Base-by-base conservation (phyloP, 2,888 invertebrate genomes). In the Diloba caeruleocephala region DNA sequence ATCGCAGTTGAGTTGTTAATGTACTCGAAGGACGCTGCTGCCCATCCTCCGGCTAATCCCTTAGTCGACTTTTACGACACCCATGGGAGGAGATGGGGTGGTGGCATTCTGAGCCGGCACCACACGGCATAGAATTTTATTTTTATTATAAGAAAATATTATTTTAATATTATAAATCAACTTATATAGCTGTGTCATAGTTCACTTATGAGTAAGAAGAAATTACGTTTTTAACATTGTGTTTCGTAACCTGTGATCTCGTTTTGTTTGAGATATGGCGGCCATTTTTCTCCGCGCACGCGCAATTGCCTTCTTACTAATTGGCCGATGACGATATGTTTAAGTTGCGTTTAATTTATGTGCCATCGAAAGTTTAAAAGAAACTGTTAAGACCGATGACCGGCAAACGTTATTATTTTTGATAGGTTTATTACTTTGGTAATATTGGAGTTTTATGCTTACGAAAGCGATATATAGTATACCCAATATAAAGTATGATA, bases 211-310 rank as follows among this genome's bases (percentile, higher is more conserved):
- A 13, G 38, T 42, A 43, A 55, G 37, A 44, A 54, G 43, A 51
- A 51, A 65, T 43, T 25, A 17, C 25, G 13, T 34, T 68, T 54
- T 58, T 64, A 57, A 39, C 39, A 54, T 21, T 0, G 12, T 44
- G 28, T 52, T 42, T 48, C 58, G 59, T 51, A 62, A 61, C 57
- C 66, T 71, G 62, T 78, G 84, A 82, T 87, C 87, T 87, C 70
- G 75, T 87, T 86, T 78, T 44, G 45, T 63, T 60, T 87, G 85
- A 87, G 68, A 81, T 77, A 87, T 84, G 71, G 72, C 57, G 62
- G 64, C 71, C 77, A 87, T 87, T 82, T 84, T 79, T 87, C 77
- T 78, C 63, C 23, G 49, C 65, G 68, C 66, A 37, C 45, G 71
- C 75, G 71, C 79, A 73, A 70, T 72, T 53, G 50, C 63, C 56